Conservation (phyloP, 2,888 invertebrate genomes). For the Octonoba sinensis region DNA sequence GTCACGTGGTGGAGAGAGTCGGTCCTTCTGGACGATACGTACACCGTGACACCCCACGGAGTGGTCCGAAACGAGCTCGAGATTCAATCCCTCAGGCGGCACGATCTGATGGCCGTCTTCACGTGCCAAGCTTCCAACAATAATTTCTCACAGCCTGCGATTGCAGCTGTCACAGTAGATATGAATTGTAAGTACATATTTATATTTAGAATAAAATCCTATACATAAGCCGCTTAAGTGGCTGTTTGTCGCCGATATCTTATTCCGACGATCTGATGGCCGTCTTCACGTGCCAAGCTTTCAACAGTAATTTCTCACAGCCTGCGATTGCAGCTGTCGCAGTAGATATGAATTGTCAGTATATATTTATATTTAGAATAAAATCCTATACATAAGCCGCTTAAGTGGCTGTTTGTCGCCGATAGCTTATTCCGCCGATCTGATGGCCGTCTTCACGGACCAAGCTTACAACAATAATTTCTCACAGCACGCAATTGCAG, state of each 20-base stretch:
- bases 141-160: slow-evolving; percentile 82
- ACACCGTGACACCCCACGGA: slow-evolving; percentile 75
- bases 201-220: no score
- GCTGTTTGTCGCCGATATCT: no score
- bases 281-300: slow-evolving; percentile 88
- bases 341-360: slow-evolving; percentile 94
- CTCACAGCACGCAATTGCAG: slow-evolving; percentile 83
- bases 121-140: slow-evolving; percentile 91
- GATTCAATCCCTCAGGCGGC: slow-evolving; percentile 81
- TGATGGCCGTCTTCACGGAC: slow-evolving; percentile 88
- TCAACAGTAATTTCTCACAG: slow-evolving; percentile 84
- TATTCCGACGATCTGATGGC: slow-evolving; percentile 81
- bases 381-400: no score
- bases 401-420: no score
- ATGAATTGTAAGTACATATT: slow-evolving; percentile 86
- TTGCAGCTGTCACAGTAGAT: slow-evolving; percentile 84
- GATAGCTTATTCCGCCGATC: slow-evolving; percentile 74
- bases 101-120: slow-evolving; percentile 87
- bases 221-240: no score
- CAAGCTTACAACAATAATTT: slow-evolving; percentile 87
- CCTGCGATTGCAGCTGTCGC: slow-evolving; percentile 84
- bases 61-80: slow-evolving; percentile 82
- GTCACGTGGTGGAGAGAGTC: slow-evolving; percentile 87
- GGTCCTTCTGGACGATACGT: slow-evolving; percentile 84
- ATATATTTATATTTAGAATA: background rate